Base-by-base conservation (phyloP, 30 jellyfish, hydroid and myxozoan species). In the Hydractinia echinata region DNA sequence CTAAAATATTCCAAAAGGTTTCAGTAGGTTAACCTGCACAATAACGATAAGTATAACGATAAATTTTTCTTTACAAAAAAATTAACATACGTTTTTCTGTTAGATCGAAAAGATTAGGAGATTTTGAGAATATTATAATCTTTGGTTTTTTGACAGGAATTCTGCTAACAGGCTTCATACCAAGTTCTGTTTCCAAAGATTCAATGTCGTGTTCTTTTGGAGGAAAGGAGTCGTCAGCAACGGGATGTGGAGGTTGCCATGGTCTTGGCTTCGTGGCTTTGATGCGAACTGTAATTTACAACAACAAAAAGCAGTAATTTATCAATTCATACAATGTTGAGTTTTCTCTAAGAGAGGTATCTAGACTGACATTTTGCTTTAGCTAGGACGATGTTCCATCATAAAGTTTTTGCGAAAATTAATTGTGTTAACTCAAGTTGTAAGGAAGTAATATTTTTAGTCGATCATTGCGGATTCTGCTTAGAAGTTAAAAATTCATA, bases 191-290 rank as follows among this genome's bases (percentile, higher is more conserved):
- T 77, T 91, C 95, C 11, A 91, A 87, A 30, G 86, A 73, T 79
- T 83, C 87, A 16, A 91, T 85, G 76, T 91, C 97, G 68, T 91
- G 97, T 60, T 91, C 97, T 7, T 72, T 81, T 7, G 97, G 95
- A 7, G 97, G 97, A 8, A 72, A 77, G 73, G 84, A 82, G 15
- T 66, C 81, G 53, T 91, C 97, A 4, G 96, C 95, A 13, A 73
- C 54, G 10, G 97, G 95, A n/a, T 90, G 53, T 67, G 77, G 84
- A 6, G 18, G 88, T 8, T 53, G 88, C 50, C 52, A 18, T 76
- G 48, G 44, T 13, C 54, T 69, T 15, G 62, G 55, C 53, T n/a
- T 77, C 60, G 86, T 10, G 60, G 53, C 79, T 48, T 50, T 54
- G 18, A 77, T 51, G 3, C 60, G 86, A 77, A 77, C 79, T 77